Evolutionary conservation across 2,888 invertebrate genomes (phyloP), one percentile per base, ranked within the genome.

Genomic region (Cheilosia scutellata): DNA sequence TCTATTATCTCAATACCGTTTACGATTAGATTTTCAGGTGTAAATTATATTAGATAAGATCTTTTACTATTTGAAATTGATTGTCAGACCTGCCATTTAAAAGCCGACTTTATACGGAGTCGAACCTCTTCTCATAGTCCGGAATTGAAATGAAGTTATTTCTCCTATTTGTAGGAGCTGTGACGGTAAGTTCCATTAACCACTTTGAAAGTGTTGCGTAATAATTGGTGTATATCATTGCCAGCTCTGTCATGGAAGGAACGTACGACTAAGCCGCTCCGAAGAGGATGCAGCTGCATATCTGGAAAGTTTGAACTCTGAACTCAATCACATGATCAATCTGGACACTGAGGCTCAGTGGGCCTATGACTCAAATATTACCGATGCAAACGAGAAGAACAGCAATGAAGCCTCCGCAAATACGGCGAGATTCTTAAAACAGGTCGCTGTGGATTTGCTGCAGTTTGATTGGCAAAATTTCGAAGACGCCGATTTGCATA

Each of bases 331-430:
- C 65, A 93, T 95, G 89, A 93, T 93, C 84, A 95, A 96, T 89
- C 92, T 93, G 11, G 94, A 93, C 3, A 93, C 94, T 0, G 88
- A 95, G 3, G 95, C 95, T 0, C 94, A 94, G 2, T 97, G 97
- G 97, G 94, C 93, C 0, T 96, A 96, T 90, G 95, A 95, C 0
- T 95, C 96, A 0, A 96, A 97, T 90, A 94, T 97, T 51, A 97
- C 95, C 0, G 95, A 96, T 66, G 94, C 94, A 77, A 97, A 95
- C 91, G 94, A 95, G 71, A 93, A 94, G 42, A 88, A 89, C 7
- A 92, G 93, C 90, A 91, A 90, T 82, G 91, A 92, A 57, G 82
- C 90, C 0, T 88, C 91, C 2, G 90, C 91, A 0, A 90, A 91
- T 20, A 72, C 89, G 70, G 92, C 92, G 7, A 90, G 90, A 62